These are phyloP conservation scores for Ataeniobius toweri DNA, from an alignment of 2,797 vertebrate genomes.

Conservation along the genomic window DNA sequence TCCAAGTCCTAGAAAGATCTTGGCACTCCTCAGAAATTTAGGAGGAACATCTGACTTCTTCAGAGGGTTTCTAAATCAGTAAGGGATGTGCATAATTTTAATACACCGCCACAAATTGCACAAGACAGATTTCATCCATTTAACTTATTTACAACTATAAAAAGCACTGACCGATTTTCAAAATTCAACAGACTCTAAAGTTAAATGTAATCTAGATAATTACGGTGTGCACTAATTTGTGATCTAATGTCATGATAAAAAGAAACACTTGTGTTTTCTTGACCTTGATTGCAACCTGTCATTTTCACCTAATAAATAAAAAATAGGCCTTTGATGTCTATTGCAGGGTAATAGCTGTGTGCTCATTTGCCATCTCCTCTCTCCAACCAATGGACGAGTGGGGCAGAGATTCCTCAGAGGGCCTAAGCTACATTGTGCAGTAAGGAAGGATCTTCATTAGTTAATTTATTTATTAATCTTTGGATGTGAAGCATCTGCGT, in stretches of 20 bases:
- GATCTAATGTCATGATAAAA: background rate
- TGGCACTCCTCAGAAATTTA: background rate
- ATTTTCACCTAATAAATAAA: background rate
- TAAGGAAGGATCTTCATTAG: background rate
- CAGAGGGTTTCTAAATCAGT: background rate
- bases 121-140: background rate
- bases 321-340: background rate
- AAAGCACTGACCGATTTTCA: background rate
- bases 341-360: background rate
- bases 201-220: background rate
- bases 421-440: background rate
- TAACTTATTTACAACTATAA: background rate
- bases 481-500: background rate
- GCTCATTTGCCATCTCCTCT: background rate
- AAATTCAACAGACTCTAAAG: background rate
- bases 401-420: background rate
- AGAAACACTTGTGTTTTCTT: background rate
- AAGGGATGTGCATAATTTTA: background rate
- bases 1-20: background rate
- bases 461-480: background rate
- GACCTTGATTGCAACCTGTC: background rate
- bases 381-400: background rate
- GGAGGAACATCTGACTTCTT: background rate
- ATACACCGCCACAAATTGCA: background rate
- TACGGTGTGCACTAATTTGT: background rate